Evolutionary conservation across 2,888 invertebrate genomes (phyloP), one percentile per base, ranked within the genome.

Genomic region (Epiperipatus broadwayi): DNA sequence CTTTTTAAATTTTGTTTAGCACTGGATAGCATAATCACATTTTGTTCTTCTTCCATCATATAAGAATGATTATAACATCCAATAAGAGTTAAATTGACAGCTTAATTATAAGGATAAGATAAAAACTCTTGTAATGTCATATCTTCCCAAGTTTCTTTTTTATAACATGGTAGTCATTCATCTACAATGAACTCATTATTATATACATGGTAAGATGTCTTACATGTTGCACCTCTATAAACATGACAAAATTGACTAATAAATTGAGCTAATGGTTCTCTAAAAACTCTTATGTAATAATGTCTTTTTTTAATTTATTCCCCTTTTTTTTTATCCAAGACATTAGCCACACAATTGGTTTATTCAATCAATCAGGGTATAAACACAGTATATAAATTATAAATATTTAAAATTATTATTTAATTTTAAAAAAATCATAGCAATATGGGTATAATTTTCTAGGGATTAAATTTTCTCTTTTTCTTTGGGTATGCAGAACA

Each of bases 191-290:
- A 53, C 25, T 72, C 70, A 25, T 70, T 72, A 37, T 67, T 68
- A 52, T 73, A 74, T 57, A 63, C 63, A 44, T 72, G 70, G 16
- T 66, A 57, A 4, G 71, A 66, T 31, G 78, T 80, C 57, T 80
- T 80, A 93, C 93, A 93, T 27, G 91, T 91, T 42, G 89, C 91
- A 22, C 93, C 91, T 20, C 95, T 71, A 55, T 84, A 80, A 34
- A 95, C 93, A 62, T 97, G 97, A 30, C 85, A 72, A 62, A 83
- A 97, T 62, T 97, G 97, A 41, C 91, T 91, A 53, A 97, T 66
- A 64, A 87, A 97, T 50, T 84, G 72, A 39, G 79, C 71, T 29
- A 93, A 76, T 1, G 97, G 97, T 54, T 95, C 85, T 44, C 97
- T 70, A 34, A 97, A 68, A 46, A 97, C 70, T 4, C 93, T 89